These are phyloP conservation scores for Labrus mixtus DNA, from an alignment of 2,113 vertebrate species.

Conservation along the genomic window DNA sequence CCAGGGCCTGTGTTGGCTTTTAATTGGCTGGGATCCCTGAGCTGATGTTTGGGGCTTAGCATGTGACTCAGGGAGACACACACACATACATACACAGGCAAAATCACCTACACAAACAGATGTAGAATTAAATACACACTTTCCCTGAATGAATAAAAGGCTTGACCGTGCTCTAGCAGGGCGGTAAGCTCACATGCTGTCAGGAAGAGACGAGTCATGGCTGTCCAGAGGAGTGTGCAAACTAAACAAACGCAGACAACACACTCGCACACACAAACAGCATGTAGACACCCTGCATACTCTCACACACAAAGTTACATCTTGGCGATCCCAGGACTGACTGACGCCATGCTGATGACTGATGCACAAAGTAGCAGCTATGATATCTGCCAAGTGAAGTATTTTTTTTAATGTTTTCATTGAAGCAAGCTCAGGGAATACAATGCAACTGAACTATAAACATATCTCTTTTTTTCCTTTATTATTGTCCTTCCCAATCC, in stretches of 20 bases:
- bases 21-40: conserved; percentile 74
- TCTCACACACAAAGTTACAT: conserved; percentile 30
- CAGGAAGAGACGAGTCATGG: conserved; percentile 52
- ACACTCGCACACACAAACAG: conserved; percentile 12
- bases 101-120: conserved; percentile 18
- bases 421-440: too few relatives aligned
- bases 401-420: too few relatives aligned
- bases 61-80: conserved; percentile 65
- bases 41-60: conserved; percentile 70
- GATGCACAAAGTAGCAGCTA: conserved; percentile 4
- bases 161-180: conserved; percentile 26
- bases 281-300: not conserved
- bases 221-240: conserved; percentile 42
- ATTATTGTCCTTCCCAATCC: too few relatives aligned
- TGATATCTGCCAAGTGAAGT: conserved; percentile 14
- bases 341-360: conserved; percentile 31
- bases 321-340: conserved; percentile 37
- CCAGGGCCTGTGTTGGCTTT: conserved; percentile 66
- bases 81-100: conserved; percentile 18
- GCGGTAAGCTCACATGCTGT: conserved; percentile 41
- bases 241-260: conserved; percentile 56
- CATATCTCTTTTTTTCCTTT: too few relatives aligned
- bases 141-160: conserved; percentile 50
- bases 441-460: too few relatives aligned
- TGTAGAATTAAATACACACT: conserved; percentile 37